phyloP scores from a whole-genome alignment of 2,888 invertebrate species.

The Caenorhabditis sp. region DNA sequence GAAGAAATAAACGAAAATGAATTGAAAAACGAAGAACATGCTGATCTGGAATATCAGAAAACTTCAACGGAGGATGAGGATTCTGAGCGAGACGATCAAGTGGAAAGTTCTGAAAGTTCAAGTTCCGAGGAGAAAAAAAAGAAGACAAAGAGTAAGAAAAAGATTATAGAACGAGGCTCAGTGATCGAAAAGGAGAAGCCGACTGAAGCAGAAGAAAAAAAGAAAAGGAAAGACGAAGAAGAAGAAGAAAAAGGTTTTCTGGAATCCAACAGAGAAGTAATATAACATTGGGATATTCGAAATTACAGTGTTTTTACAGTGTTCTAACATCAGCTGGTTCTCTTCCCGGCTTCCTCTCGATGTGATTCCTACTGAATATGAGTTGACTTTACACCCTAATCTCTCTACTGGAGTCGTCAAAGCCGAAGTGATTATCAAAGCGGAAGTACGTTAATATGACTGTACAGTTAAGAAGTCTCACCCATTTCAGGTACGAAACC shows the following conservation, averaged over 20 bases:
- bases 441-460: background rate
- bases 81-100: background rate
- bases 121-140: background rate
- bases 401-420: constrained; percentile 39
- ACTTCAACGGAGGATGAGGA: background rate
- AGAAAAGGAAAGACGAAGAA: background rate
- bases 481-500: constrained; percentile 1
- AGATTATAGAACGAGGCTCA: background rate
- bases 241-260: too few species aligned
- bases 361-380: constrained; percentile 75
- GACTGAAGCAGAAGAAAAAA: background rate
- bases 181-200: too few species aligned
- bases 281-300: background rate
- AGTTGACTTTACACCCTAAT: constrained; percentile 69
- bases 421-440: constrained; percentile 12
- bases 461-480: background rate
- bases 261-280: too few species aligned
- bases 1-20: too few species aligned
- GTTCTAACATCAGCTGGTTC: constrained; percentile 78
- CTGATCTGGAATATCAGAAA: background rate
- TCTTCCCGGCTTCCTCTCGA: constrained; percentile 79
- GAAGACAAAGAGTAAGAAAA: background rate
- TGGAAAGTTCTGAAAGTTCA: background rate
- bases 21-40: constrained; percentile 9
- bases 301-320: constrained; percentile 29